Evolutionary conservation across 1,140 invertebrate genomes (phyloP).

Genomic region (Drosophila lini): DNA sequence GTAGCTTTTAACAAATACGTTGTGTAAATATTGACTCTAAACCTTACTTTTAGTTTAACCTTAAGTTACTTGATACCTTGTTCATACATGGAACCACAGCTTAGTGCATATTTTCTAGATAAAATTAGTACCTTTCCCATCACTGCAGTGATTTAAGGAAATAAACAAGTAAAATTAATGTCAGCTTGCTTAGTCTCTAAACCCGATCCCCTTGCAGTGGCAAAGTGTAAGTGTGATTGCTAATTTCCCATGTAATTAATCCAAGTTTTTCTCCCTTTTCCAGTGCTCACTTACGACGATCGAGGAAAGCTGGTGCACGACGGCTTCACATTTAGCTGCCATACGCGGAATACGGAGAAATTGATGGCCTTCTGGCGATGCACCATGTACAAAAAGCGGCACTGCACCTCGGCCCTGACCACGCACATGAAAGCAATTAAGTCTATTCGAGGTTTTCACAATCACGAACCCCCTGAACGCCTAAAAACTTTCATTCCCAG

Average conservation of each 20-base stretch:
- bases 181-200: background rate
- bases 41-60: background rate
- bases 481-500: slow-evolving; percentile 62
- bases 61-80: background rate
- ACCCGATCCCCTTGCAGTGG: slow-evolving; percentile 1
- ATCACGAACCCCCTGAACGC: slow-evolving; percentile 53
- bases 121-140: background rate
- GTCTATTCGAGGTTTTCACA: slow-evolving; percentile 46
- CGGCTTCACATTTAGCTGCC: slow-evolving; percentile 53
- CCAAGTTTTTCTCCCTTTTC: slow-evolving; percentile 2
- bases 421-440: slow-evolving; percentile 59
- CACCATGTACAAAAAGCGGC: slow-evolving; percentile 52
- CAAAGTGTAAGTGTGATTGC: slow-evolving; percentile 23
- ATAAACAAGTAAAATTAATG: slow-evolving; percentile 53
- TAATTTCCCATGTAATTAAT: background rate
- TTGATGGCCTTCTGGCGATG: slow-evolving; percentile 71
- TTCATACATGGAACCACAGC: background rate
- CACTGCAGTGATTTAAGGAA: slow-evolving; percentile 19
- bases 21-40: slow-evolving; percentile 2
- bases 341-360: slow-evolving; percentile 42
- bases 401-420: slow-evolving; percentile 53
- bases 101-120: background rate
- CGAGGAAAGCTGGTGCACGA: slow-evolving; percentile 70
- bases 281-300: slow-evolving; percentile 65
- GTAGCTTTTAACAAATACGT: background rate